Base-by-base conservation (phyloP, 2,888 invertebrate genomes). In the Blera fallax region DNA sequence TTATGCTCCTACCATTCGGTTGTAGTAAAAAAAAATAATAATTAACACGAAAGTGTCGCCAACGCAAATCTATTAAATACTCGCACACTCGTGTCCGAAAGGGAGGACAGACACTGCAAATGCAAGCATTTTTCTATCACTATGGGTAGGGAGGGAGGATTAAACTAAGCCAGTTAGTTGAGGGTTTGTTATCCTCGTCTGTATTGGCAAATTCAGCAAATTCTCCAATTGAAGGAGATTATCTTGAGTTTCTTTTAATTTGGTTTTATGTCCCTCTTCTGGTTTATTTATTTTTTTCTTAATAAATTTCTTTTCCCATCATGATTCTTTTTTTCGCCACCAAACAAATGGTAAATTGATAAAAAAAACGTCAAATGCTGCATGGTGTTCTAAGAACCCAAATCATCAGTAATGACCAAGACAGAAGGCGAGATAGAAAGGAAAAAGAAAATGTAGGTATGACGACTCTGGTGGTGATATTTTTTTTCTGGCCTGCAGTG, bases 141-240 rank as follows among this genome's bases (percentile, higher is more conserved):
- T 16, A 37, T 27, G 37, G 18, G 32, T 11, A 24, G 50, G 16
- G 4, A 10, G 56, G 45, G 76, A 76, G 74, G 83, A 83, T 83
- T 83, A 78, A 52, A 24, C 45, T 83, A 78, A 83, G 72, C 83
- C 72, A 62, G 65, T 83, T 83, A 78, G 78, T 43, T 48, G 50
- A 37, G 11, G 64, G 58, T 43, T 65, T 29, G 58, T 77, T 40
- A 69, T 32, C 40, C 27, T 34, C 52, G 8, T 14, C 21, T 27
- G 27, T 54, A 37, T 65, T 67, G 24, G 72, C 83, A 45, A 45
- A 83, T 60, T 83, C 78, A 78, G 78, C 83, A 29, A 60, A 78
- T 82, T 82, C 82, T 72, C 27, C 24, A 72, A 82, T 65, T 72
- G 40, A 67, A 48, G 52, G 34, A 50, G 83, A 83, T 83, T 83